A percentile compares a stretch with the other conserved stretches of the same genome.
Conservation (phyloP, 2,888 invertebrate genomes). For the Dryomyza anilis region DNA sequence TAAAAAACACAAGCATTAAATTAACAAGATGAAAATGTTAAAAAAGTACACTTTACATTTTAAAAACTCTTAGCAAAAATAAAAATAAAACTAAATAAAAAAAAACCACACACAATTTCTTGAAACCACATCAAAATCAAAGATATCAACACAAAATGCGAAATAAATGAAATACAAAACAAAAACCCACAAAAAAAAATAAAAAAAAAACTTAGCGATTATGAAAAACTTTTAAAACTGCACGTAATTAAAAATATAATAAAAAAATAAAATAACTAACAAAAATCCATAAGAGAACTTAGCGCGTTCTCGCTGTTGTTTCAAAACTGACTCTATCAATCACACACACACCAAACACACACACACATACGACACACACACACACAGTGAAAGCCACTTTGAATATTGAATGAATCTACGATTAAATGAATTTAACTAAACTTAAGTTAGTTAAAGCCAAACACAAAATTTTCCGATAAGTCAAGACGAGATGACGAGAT, state of each 20-base stretch:
- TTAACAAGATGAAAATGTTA: too few relatives aligned
- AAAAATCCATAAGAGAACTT: slow-evolving; percentile 1
- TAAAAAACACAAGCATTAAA: too few relatives aligned
- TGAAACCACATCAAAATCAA: background rate
- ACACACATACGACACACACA: background rate
- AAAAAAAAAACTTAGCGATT: slow-evolving; percentile 5
- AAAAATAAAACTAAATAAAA: slow-evolving; percentile 4
- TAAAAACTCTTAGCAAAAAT: slow-evolving; percentile 1
- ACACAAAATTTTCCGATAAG: background rate
- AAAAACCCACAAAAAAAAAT: background rate
- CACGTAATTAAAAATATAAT: too few relatives aligned
- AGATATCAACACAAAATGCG: background rate
- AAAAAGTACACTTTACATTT: too few relatives aligned
- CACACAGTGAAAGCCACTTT: slow-evolving; percentile 8
- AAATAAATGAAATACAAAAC: background rate
- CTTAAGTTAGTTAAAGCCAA: slow-evolving; percentile 27
- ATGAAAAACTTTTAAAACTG: slow-evolving; percentile 18
- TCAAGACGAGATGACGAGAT: background rate
- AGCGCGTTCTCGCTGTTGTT: slow-evolving; percentile 2
- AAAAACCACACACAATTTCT: background rate
- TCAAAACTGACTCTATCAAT: background rate
- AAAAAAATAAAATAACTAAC: too few relatives aligned
- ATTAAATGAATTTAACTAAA: slow-evolving; percentile 28
- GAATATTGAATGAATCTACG: slow-evolving; percentile 21
- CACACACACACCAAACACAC: slow-evolving; percentile 12